Base-by-base conservation (phyloP, 1,140 invertebrate genomes). In the Nasonia longicornis region DNA sequence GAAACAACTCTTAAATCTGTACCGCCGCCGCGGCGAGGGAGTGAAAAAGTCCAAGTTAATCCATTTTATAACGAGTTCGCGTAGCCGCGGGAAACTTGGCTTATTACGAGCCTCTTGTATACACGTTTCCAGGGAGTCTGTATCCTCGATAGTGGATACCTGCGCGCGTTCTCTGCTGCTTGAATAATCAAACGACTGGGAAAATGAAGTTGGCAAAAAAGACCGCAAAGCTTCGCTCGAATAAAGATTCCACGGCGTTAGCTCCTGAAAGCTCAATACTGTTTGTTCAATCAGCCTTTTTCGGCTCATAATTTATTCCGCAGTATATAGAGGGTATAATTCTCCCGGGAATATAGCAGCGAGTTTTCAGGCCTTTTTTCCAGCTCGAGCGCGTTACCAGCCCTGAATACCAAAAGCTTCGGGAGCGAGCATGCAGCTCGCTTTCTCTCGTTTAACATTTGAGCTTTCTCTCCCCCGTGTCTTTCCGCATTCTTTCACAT, bases 1-100 rank as follows among this genome's bases (percentile, higher is more conserved):
- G 26, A 63, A 77, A 66, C 67, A 77, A 81, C 74, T 81, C 74
- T 77, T 77, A 77, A 81, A 81, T 77, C 67, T 72, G 80, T 66
- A 77, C 35, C 12, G 66, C 31, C 31, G 48, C 52, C 26, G 26
- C 1, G 26, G 74, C 10, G 26, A 14, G 26, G 20, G 66, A 58
- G 42, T 35, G 48, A 79, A 79, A 76, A 71, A 79, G 71, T 70
- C 66, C 69, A 48, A 79, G 66, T 79, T 79, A 71, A 79, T 71
- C 67, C 66, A 35, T 71, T 70, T 58, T 58, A n/a, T 79, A 79
- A 79, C 77, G 77, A 79, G 77, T 71, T 79, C 67, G 8, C 3
- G 45, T 70, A 58, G 52, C 63, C 11, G 48, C 38, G 52, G 31
- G 31, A 52, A 38, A 31, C 29, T 29, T 67, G n/a, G 26, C 76